Base-by-base conservation (phyloP, 2,888 invertebrate genomes). In the Helleia helle region DNA sequence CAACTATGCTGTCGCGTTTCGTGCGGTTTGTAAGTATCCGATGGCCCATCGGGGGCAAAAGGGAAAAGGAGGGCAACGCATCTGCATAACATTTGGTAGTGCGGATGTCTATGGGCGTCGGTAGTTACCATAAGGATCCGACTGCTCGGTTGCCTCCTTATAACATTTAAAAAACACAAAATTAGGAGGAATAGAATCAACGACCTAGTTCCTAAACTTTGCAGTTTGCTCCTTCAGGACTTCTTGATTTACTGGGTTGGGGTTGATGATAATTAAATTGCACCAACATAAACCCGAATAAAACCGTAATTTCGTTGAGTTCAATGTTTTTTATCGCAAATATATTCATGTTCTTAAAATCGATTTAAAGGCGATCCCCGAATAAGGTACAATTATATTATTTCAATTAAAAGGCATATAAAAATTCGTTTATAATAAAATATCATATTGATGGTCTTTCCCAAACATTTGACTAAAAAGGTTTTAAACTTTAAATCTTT, bases 401-500 rank as follows among this genome's bases (percentile, higher is more conserved):
- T 34, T 34, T 34, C 18, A 34, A 34, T 34, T 22, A 34, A 34
- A 34, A 34, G 11, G 12, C 18, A 34, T 17, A 22, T 34, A 34
- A 8, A 12, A 34, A 22, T 34, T 22, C 18, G 8, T 12, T 3
- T 11, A 34, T 34, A 34, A 22, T 34, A 34, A 34, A 34, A 34
- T 18, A 7, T 22, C 4, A 12, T 34, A 34, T 34, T 34, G 17
- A 34, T 22, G 34, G 22, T 34, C 22, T 22, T 34, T 34, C 12
- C 22, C 22, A 11, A 7, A 3, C 9, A 12, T n/a, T n/a, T n/a
- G n/a, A 22, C 18, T 34, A 18, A 34, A 34, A 34, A 7, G 11
- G 2, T 12, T 18, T 30, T 22, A 11, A 12, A 22, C 22, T 3
- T 7, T 22, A 22, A 22, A 22, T 22, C n/a, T n/a, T n/a, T 22